Percentiles rank a stretch among this genome's conserved stretches.
These are phyloP conservation scores for Pteropus rufus DNA, from an alignment of 2,797 vertebrate species.

Conservation along the genomic window DNA sequence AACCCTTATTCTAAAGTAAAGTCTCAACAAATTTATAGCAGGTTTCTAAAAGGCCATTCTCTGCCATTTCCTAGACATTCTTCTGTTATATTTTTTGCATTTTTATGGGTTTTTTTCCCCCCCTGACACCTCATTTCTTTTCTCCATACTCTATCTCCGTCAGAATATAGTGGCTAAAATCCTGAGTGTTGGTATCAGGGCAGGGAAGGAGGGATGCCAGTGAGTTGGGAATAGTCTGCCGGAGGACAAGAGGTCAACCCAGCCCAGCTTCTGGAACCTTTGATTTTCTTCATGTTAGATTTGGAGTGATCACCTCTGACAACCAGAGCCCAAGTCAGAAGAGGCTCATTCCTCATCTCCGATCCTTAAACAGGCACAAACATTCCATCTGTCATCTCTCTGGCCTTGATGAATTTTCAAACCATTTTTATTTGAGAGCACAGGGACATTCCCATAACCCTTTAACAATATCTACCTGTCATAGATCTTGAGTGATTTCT, in stretches of 20 bases:
- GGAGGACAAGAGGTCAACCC: not conserved
- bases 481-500: conserved; percentile 70
- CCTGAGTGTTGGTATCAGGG: not conserved
- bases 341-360: conserved; percentile 46
- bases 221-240: not conserved
- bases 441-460: conserved; percentile 60
- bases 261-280: not conserved
- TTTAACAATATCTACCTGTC: conserved; percentile 74
- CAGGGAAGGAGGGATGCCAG: not conserved
- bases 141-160: not conserved
- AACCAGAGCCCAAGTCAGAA: conserved; percentile 15
- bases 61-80: conserved; percentile 2
- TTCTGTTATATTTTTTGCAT: not conserved
- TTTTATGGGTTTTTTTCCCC: not conserved
- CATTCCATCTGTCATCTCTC: conserved; percentile 46
- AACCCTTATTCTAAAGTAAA: conserved; percentile 42
- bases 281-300: not conserved
- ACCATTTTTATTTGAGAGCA: conserved; percentile 71
- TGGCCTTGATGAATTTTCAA: conserved; percentile 73
- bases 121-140: conserved; percentile 37
- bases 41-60: not conserved
- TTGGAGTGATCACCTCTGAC: conserved; percentile 21
- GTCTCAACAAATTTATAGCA: conserved; percentile 6
- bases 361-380: conserved; percentile 61
- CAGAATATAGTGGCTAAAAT: not conserved